Conservation (phyloP, 2,797 vertebrate genomes). For the Lepus townsendii region DNA sequence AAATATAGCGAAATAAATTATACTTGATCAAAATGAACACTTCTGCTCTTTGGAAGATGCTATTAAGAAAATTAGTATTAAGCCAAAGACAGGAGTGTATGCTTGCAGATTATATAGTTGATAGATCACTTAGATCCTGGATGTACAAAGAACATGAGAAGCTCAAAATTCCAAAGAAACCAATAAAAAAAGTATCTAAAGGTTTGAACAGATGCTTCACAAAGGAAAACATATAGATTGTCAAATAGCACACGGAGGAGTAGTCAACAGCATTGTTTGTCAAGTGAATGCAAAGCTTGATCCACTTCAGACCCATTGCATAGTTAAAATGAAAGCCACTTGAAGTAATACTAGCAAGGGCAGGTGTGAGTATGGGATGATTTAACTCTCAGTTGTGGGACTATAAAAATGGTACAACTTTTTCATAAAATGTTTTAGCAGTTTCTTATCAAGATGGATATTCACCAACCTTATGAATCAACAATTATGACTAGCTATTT, state of each 20-base stretch:
- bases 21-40: neutral
- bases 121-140: neutral
- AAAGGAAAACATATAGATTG: neutral
- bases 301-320: neutral
- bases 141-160: neutral
- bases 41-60: neutral
- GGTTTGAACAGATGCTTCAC: neutral
- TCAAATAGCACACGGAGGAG: neutral
- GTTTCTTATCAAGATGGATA: neutral
- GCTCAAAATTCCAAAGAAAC: neutral
- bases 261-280: neutral
- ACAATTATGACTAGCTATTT: neutral
- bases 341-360: neutral
- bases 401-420: neutral
- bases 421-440: neutral
- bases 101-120: neutral
- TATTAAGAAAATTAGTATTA: slow-evolving; percentile 9
- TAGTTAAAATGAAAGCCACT: neutral
- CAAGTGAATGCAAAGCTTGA: neutral
- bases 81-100: neutral
- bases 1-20: neutral
- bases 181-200: neutral
- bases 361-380: neutral
- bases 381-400: neutral
- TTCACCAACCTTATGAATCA: neutral